Base-by-base conservation (phyloP, 2,888 invertebrate species). In the Mimas tiliae region DNA sequence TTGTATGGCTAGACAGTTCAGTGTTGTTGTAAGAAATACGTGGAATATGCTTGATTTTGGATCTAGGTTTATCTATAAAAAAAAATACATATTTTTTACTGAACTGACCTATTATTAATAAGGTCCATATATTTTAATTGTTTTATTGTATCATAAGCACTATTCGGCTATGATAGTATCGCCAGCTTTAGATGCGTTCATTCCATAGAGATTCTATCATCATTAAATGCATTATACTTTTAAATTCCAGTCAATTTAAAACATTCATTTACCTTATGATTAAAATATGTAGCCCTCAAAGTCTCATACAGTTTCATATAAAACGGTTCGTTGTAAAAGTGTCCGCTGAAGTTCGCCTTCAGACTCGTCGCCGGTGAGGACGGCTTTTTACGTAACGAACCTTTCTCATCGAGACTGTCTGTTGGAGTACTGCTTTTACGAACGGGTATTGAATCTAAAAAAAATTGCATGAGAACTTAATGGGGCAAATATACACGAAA, bases 241-340 rank as follows among this genome's bases (percentile, higher is more conserved):
- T n/a, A n/a, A n/a, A n/a, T n/a, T n/a, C n/a, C n/a, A n/a, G n/a
- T n/a, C n/a, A n/a, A n/a, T n/a, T n/a, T n/a, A n/a, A n/a, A n/a
- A n/a, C n/a, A n/a, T n/a, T n/a, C n/a, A n/a, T n/a, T 48, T 84
- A 97, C 98, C 95, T 97, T 97, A 89, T 98, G 98, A 93, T 97
- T 98, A 38, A 96, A 96, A 88, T 97, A 97, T 4, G 98, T 96
- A 72, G 96, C 96, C 83, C 96, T 96, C 66, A 98, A 85, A 65
- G 95, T 95, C 67, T 97, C 97, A 86, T 97, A 97, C 68, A 98
- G 94, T 87, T 96, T 97, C 94, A 97, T 95, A 85, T 98, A 98
- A 84, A 98, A 96, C 0, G 97, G 96, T 69, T 96, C 95, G 69
- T 94, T 95, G 65, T 93, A 94, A 87, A 97, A 96, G 79, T 95